A percentile compares a stretch with the other conserved stretches of the same genome.
phyloP scores from a whole-genome alignment of 2,113 vertebrate genomes.

The Diadophis punctatus region DNA sequence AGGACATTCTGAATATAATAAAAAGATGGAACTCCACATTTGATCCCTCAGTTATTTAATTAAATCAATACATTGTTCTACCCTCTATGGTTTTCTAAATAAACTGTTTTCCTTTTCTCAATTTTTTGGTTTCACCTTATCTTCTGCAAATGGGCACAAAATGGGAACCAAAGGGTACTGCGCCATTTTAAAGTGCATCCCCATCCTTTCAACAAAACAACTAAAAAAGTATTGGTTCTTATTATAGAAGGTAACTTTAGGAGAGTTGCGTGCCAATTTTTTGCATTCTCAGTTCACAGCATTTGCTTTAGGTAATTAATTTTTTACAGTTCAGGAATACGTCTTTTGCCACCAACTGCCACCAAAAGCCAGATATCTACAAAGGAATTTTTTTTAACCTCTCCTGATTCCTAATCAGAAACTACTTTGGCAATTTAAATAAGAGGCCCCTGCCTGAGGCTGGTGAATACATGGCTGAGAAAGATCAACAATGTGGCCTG shows the following conservation, averaged over 20 bases:
- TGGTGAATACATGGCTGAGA: background rate
- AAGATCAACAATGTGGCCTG: background rate
- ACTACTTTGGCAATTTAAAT: background rate
- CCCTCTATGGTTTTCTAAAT: background rate
- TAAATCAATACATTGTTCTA: background rate
- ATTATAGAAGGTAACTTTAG: background rate
- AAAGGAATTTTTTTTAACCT: fast-evolving
- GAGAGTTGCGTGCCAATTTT: background rate
- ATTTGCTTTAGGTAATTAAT: background rate
- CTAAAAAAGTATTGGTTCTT: background rate
- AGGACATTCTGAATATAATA: background rate
- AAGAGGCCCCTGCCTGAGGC: background rate
- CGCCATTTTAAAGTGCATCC: background rate
- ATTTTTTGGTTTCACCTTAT: background rate
- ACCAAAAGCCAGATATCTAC: background rate
- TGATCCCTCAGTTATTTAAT: background rate
- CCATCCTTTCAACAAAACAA: background rate
- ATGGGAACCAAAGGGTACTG: background rate
- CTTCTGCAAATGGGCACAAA: background rate
- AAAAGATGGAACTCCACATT: background rate
- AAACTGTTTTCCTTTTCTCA: background rate
- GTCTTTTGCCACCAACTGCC: background rate
- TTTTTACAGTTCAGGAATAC: background rate
- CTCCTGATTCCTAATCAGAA: background rate
- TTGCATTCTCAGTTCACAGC: background rate